Evolutionary conservation across 2,113 vertebrate species (phyloP).

Genomic region (Psilopsiagon aurifrons): DNA sequence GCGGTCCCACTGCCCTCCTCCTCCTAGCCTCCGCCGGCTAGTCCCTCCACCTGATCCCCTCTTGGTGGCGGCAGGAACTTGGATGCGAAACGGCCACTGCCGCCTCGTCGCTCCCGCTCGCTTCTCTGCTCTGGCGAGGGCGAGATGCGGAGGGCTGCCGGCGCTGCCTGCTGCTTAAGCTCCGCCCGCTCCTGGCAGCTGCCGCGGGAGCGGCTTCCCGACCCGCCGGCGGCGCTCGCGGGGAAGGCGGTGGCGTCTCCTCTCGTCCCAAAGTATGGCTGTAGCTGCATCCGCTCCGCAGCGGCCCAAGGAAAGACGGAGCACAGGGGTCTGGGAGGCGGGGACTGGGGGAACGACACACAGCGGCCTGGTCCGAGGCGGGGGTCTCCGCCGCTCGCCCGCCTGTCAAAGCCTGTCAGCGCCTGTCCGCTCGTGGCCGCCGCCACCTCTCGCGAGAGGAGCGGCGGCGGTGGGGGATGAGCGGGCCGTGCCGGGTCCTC

Average conservation of each 20-base stretch:
- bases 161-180: not conserved
- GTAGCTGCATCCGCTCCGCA: not conserved
- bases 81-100: not conserved
- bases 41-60: not conserved
- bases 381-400: not conserved
- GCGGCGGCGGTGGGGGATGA: too few species aligned
- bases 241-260: not conserved
- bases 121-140: not conserved
- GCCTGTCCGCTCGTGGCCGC: not conserved
- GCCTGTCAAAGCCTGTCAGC: not conserved
- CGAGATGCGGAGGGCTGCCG: not conserved
- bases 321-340: not conserved
- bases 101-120: not conserved
- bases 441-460: constrained; percentile 5
- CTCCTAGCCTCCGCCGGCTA: not conserved
- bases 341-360: too few species aligned
- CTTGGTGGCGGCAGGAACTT: not conserved
- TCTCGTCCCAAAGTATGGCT: not conserved
- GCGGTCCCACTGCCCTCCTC: not conserved
- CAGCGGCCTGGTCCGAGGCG: too few species aligned
- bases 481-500: not conserved
- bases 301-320: not conserved
- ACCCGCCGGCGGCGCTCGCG: not conserved
- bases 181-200: not conserved
- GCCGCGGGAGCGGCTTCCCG: not conserved